Base-by-base conservation (phyloP, 2,888 invertebrate species). In the Taphrorychus bicolor region DNA sequence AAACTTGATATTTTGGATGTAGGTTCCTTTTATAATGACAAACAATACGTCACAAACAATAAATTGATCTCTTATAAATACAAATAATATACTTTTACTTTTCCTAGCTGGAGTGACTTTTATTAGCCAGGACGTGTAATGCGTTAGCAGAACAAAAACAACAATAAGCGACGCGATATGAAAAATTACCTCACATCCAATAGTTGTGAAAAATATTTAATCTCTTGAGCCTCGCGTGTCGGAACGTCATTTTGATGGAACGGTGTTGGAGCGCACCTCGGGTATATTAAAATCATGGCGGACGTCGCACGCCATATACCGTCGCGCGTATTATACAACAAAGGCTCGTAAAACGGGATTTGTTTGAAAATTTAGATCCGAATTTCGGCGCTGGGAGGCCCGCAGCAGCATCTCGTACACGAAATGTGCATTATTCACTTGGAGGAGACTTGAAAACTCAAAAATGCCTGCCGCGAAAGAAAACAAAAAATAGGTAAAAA, bases 251-350 rank as follows among this genome's bases (percentile, higher is more conserved):
- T 66, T 61, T 61, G 61, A 61, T 61, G 57, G 66, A 58, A 57
- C 57, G 57, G 56, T 56, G 51, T 61, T 61, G n/a, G 40, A 41
- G 60, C 61, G 51, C 57, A 66, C 60, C 66, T 56, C 56, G 52
- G 61, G 57, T 66, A 61, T 66, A 66, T 66, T 66, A 66, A 66
- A 66, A 66, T 60, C 66, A 66, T 66, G 61, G 60, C 66, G 56
- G 54, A 56, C 66, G 66, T 58, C 66, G 61, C 66, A 66, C 61
- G 66, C 61, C 66, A 61, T 66, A 60, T 60, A 60, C 45, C 49
- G 66, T 56, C 52, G 63, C 57, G 58, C 59, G 53, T 67, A 67
- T 67, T 62, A 67, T 67, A 67, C 67, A 67, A 67, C 67, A 67
- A 67, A 67, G 62, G 62, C 52, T 59, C 62, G 67, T 67, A 67